Percentiles rank a stretch among this genome's conserved stretches.
Conservation (phyloP, 1,140 invertebrate genomes). For the Zophobas atratus region DNA sequence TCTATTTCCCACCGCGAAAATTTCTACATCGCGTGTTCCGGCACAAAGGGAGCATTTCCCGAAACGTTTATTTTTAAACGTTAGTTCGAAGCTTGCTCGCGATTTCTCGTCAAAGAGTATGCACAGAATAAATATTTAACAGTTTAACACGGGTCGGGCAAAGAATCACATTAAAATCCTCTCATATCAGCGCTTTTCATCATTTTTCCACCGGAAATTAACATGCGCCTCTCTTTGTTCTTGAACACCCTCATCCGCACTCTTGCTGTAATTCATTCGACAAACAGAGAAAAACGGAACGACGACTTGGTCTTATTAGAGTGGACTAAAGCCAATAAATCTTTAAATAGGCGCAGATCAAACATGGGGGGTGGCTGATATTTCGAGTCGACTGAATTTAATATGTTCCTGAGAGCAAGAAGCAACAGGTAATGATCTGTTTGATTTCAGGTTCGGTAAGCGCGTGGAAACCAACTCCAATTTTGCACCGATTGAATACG, state of each 20-base stretch:
- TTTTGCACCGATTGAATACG: conserved; percentile 51
- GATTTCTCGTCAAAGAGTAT: conserved; percentile 14
- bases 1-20: not conserved
- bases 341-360: not conserved
- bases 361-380: not conserved
- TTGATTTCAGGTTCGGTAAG: conserved; percentile 56
- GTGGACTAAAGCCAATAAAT: conserved; percentile 14
- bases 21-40: conserved; percentile 11
- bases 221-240: not conserved
- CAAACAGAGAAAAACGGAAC: not conserved
- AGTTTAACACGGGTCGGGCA: not conserved
- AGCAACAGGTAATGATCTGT: conserved; percentile 44
- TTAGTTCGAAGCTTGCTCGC: no score
- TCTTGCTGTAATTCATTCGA: not conserved
- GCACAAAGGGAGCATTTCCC: not conserved
- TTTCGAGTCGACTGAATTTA: conserved; percentile 27
- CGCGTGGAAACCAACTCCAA: conserved; percentile 48
- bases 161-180: not conserved
- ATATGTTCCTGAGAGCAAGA: conserved; percentile 38
- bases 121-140: conserved; percentile 25
- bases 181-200: not conserved
- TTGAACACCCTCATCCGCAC: not conserved
- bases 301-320: not conserved
- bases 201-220: conserved; percentile 8
- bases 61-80: not conserved